Evolutionary conservation across 1,140 invertebrate genomes (phyloP), one percentile per base, ranked within the genome.

Genomic region (Pseudomyrmex gracilis): DNA sequence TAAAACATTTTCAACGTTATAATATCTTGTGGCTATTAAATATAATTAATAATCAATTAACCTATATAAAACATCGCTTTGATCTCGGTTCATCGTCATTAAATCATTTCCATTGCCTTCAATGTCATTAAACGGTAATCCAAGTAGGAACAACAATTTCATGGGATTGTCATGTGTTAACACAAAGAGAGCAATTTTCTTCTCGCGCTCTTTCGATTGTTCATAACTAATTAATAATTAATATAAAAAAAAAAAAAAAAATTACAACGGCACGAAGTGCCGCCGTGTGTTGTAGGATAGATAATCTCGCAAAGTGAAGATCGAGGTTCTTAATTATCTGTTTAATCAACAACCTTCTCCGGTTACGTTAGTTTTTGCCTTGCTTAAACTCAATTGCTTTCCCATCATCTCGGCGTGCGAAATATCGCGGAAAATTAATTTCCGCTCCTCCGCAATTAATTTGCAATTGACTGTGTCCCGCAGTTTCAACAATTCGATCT

Each of bases 101-200:
- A n/a, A n/a, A 66, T 67, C 60, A 13, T 53, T 24, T 47, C 55
- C 22, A 22, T 17, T 53, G 63, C 73, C 57, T 17, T 84, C n/a
- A 24, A 43, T 43, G 78, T 63, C 70, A 74, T 82, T 82, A 85
- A 34, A 83, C n/a, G 77, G 51, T 70, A 63, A 78, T 68, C 51
- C n/a, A 70, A 73, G 85, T 89, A 90, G 82, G 85, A 90, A 90
- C 89, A 90, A 89, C 60, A 89, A 87, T 89, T 90, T 84, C 73
- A 80, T 67, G 60, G 58, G 64, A 34, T 34, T 80, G 66, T 80
- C 64, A 78, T 70, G 66, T 80, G 66, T 80, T 70, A 80, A 45
- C 70, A 58, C 12, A 67, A 67, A 20, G 45, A 47, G n/a, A 58
- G 20, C 9, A 53, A 49, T 58, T 71, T 24, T 13, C 64, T 68